Evolutionary conservation across 2,888 invertebrate genomes (phyloP).

Genomic region (Euzophera pinguis): DNA sequence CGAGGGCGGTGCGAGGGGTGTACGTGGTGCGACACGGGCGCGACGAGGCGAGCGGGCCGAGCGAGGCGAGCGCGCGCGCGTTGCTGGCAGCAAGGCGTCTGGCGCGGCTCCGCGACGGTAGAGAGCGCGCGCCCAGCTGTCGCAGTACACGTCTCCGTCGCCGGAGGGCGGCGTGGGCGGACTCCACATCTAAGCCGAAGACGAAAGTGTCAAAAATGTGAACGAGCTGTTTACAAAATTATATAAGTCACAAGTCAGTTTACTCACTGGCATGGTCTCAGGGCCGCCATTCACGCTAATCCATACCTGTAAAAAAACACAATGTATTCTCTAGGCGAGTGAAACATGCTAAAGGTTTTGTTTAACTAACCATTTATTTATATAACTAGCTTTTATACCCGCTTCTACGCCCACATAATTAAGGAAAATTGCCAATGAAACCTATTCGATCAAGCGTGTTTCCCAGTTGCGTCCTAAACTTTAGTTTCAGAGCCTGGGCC

Average conservation of each 20-base stretch:
- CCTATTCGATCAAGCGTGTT: no score
- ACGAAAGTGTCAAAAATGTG: conserved; percentile 5
- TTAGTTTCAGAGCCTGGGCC: no score
- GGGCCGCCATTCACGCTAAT: conserved; percentile 82
- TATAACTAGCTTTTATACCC: no score
- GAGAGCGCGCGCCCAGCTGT: conserved; percentile 89
- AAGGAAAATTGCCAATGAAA: no score
- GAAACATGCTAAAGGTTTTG: no score
- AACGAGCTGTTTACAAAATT: no score
- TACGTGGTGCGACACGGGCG: conserved; percentile 85
- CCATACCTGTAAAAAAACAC: conserved; percentile 84
- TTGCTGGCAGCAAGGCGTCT: conserved; percentile 85
- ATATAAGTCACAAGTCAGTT: not conserved
- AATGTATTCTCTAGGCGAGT: no score
- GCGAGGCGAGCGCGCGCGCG: conserved; percentile 82
- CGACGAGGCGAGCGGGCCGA: conserved; percentile 85
- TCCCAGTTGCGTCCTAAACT: no score
- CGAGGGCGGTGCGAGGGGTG: conserved; percentile 88
- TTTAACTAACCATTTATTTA: no score
- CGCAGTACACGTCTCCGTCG: conserved; percentile 95
- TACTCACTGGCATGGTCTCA: conserved; percentile 91
- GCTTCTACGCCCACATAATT: no score
- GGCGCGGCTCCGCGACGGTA: conserved; percentile 88
- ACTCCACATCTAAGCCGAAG: conserved; percentile 90
- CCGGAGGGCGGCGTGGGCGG: conserved; percentile 98